Base-by-base conservation (phyloP, 2,797 vertebrate species). In the Sebastes diploproa region DNA sequence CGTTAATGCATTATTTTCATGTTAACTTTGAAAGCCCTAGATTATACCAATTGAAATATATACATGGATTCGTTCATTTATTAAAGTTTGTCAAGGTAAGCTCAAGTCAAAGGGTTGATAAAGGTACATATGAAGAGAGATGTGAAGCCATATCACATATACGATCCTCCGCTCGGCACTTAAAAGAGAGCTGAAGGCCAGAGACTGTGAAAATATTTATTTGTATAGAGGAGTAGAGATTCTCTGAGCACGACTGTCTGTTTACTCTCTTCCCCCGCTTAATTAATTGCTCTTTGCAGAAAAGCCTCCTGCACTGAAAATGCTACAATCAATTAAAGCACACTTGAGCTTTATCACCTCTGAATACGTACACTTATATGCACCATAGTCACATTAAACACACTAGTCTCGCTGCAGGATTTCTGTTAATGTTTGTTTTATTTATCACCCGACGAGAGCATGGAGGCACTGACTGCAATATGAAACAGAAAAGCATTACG, bases 281-380 rank as follows among this genome's bases (percentile, higher is more conserved):
- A 77, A 62, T 78, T 34, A 74, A 46, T 64, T 66, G 27, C 58
- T 70, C 66, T 86, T 42, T 68, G 50, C 30, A 60, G 65, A 75
- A 75, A 64, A 46, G 34, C 6, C 7, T 73, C 18, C 61, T 42
- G 59, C 69, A 61, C 0, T 70, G 29, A 70, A 29, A 29, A 34
- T 14, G 16, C 46, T 22, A 12, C 36, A 62, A 13, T 81, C 5
- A 66, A 75, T 55, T 69, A 60, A 66, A 66, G 36, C 12, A 56
- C 2, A 62, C 42, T 72, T 30, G 11, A 73, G 32, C 59, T 64
- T 72, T 25, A 52, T 69, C n/a, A 32, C 60, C 18, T 71, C 14
- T 36, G 34, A 71, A 77, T 34, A 66, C 59, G 54, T 25, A 5
- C 34, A 52, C 6, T 20, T 50, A 50, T 20, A 6, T 46, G 18